These are phyloP conservation scores for Oreochromis tanganicae DNA, from an alignment of 2,113 vertebrate species.

Conservation along the genomic window DNA sequence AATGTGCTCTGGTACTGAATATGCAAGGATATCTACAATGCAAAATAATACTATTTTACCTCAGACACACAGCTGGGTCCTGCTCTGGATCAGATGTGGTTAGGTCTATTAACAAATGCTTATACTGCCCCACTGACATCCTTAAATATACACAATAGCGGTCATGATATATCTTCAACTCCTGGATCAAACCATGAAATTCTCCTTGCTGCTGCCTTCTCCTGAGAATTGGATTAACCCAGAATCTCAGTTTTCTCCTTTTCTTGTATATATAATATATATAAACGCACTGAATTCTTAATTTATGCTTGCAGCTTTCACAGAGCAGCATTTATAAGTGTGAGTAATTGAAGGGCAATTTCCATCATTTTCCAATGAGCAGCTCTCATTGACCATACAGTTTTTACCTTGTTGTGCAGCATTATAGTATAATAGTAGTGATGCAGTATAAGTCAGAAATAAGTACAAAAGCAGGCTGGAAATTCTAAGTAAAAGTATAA, in stretches of 20 bases:
- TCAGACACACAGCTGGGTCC: not conserved
- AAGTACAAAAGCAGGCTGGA: not conserved
- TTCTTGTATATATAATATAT: no score
- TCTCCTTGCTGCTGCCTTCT: not conserved
- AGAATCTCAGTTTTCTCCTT: not conserved
- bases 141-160: not conserved
- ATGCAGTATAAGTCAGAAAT: not conserved
- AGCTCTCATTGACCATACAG: not conserved
- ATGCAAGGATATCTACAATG: not conserved
- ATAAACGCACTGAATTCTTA: not conserved
- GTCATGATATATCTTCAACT: not conserved
- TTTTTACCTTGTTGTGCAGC: not conserved
- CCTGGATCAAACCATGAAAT: not conserved
- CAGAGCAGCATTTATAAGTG: not conserved
- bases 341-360: not conserved
- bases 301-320: not conserved
- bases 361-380: not conserved
- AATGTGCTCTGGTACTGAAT: not conserved
- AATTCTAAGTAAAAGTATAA: not conserved
- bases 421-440: not conserved
- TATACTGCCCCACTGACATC: not conserved
- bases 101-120: not conserved
- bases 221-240: not conserved
- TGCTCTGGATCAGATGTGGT: not conserved
- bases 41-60: not conserved